Percentiles rank a stretch among this genome's conserved stretches.
Evolutionary conservation across 2,113 vertebrate species (phyloP).

Genomic region (Ptyas mucosa): DNA sequence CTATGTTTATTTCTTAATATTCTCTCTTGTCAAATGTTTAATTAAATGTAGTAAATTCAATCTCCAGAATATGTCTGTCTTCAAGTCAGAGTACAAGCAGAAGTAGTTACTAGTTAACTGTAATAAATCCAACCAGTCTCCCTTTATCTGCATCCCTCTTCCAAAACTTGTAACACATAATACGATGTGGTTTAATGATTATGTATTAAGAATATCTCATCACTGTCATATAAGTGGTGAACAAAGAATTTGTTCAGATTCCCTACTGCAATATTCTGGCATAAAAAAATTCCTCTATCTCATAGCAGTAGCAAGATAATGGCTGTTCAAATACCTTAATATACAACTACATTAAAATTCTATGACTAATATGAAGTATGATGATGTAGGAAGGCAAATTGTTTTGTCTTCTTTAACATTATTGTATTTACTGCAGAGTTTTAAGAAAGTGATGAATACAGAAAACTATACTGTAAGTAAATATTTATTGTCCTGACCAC

Average conservation of each 20-base stretch:
- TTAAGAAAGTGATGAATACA: conserved; percentile 5
- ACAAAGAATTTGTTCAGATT: background rate
- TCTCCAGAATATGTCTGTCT: background rate
- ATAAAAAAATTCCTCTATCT: background rate
- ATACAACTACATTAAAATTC: conserved; percentile 43
- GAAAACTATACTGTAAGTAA: conserved; percentile 23
- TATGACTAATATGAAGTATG: conserved; percentile 31
- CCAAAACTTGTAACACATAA: background rate
- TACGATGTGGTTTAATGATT: background rate
- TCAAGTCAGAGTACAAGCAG: background rate
- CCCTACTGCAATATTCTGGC: background rate
- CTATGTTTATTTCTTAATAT: background rate
- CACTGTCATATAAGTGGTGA: background rate
- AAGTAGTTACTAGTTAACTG: background rate
- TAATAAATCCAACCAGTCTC: background rate
- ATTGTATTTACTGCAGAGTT: background rate
- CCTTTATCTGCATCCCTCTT: background rate
- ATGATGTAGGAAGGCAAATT: conserved; percentile 9
- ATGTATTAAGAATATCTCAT: background rate
- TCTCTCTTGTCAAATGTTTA: background rate
- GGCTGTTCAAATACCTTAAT: background rate
- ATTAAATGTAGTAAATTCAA: background rate
- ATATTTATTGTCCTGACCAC: conserved; percentile 14
- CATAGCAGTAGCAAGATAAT: background rate
- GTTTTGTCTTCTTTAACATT: background rate